Conservation (phyloP, 2,797 vertebrate genomes). For the Ataeniobius toweri region DNA sequence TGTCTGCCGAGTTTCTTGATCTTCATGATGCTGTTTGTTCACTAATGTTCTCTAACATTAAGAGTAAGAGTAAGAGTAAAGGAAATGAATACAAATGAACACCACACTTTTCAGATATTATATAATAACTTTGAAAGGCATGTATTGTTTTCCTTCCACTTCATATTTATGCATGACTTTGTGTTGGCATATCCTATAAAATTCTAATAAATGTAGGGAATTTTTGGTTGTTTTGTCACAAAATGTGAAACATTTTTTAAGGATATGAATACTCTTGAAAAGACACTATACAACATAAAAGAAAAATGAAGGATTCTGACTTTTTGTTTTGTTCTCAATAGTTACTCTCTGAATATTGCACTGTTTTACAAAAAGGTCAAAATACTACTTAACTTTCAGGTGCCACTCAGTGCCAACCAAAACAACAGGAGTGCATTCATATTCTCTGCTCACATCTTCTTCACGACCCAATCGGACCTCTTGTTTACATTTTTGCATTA, state of each 20-base stretch:
- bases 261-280: not conserved
- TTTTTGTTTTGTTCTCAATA: not conserved
- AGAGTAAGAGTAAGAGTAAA: too few species aligned
- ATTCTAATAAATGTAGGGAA: not conserved
- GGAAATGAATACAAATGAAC: too few species aligned
- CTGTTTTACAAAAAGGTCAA: constrained; percentile 10
- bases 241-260: not conserved
- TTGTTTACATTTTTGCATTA: constrained; percentile 22
- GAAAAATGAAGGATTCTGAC: not conserved
- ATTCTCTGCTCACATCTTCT: constrained; percentile 29
- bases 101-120: not conserved
- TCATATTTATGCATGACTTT: not conserved
- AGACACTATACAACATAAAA: not conserved
- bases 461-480: constrained; percentile 40
- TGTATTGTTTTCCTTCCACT: not conserved
- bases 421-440: constrained; percentile 11
- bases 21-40: not conserved
- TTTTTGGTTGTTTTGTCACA: not conserved
- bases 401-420: not conserved
- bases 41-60: not conserved
- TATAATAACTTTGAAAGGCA: not conserved
- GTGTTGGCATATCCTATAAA: not conserved
- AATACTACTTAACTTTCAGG: constrained; percentile 17
- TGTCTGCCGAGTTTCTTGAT: not conserved
- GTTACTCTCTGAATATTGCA: constrained; percentile 4